Evolutionary conservation across 1,140 invertebrate species (phyloP), one percentile per base, ranked within the genome.

Genomic region (Triops cancriformis): DNA sequence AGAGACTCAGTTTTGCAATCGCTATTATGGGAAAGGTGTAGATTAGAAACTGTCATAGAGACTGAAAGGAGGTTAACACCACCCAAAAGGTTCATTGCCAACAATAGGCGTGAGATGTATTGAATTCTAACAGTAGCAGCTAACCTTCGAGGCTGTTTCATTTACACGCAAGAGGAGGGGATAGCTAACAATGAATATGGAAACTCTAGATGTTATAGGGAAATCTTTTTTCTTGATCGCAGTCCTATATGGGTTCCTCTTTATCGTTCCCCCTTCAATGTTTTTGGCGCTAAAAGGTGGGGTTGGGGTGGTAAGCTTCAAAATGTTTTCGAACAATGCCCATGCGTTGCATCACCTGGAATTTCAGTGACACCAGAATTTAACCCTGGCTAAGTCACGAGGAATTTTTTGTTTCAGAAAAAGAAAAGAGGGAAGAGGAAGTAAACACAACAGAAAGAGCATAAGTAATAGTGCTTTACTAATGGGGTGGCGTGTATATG

Each of bases 401-500:
- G 6, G 14, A 23, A 6, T 2, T n/a, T 64, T 64, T 23, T 64
- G 51, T 64, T 64, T n/a, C 3, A 18, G 51, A 14, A 64, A 64
- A 64, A 64, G 43, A 37, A 37, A 37, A 37, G 31, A 37, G 31
- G 2, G 7, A 37, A 37, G 31, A 37, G 31, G 31, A 37, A 37
- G 14, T 64, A 18, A 18, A 64, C 51, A 64, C 31, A 64, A 64
- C 51, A 64, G 51, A 64, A 14, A 64, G 14, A n/a, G 51, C 51
- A 23, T 23, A 64, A 64, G 51, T 64, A 64, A 64, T 64, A 23
- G 51, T 64, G 51, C 51, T 64, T 64, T 64, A 64, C 51, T 64
- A 64, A 64, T 64, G 51, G 51, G 31, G 51, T 64, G 23, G 51
- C 51, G n/a, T 64, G 51, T 64, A 64, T 64, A 64, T 64, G 51